Percentiles rank a stretch among this genome's conserved stretches.
These are phyloP conservation scores for Antitype chi DNA, from an alignment of 2,888 invertebrate genomes.

Conservation along the genomic window DNA sequence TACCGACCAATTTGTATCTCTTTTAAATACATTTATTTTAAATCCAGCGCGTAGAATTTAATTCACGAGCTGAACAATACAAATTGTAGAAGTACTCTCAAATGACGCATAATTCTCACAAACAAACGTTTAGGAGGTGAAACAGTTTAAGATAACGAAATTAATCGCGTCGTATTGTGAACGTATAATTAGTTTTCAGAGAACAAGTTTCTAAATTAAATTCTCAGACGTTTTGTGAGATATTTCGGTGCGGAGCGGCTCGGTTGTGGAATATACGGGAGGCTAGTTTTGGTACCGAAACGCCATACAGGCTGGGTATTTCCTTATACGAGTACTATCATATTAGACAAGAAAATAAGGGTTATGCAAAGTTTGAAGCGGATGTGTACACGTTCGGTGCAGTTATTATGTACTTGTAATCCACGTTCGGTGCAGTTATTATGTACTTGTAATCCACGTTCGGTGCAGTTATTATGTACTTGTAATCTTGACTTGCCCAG, in stretches of 20 bases:
- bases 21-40: conserved; percentile 29
- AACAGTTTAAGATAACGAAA: conserved; percentile 64
- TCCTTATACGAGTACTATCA: neutral
- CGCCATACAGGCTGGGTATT: neutral
- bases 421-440: too few relatives aligned
- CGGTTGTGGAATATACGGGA: conserved; percentile 29
- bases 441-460: too few relatives aligned
- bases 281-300: neutral
- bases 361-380: neutral
- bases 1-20: conserved; percentile 5
- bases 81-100: conserved; percentile 52
- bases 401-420: too few relatives aligned
- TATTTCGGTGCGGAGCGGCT: conserved; percentile 44
- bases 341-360: too few relatives aligned
- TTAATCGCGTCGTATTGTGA: conserved; percentile 64
- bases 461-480: too few relatives aligned
- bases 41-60: conserved; percentile 37
- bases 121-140: conserved; percentile 56
- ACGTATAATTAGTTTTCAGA: conserved; percentile 65
- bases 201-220: conserved; percentile 67
- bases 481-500: neutral
- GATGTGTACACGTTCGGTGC: neutral
- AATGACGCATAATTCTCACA: conserved; percentile 55
- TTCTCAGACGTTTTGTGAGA: conserved; percentile 56
- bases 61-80: conserved; percentile 45